These are phyloP conservation scores for Copsychus sechellarum DNA, from an alignment of 2,113 vertebrate species.

Conservation along the genomic window DNA sequence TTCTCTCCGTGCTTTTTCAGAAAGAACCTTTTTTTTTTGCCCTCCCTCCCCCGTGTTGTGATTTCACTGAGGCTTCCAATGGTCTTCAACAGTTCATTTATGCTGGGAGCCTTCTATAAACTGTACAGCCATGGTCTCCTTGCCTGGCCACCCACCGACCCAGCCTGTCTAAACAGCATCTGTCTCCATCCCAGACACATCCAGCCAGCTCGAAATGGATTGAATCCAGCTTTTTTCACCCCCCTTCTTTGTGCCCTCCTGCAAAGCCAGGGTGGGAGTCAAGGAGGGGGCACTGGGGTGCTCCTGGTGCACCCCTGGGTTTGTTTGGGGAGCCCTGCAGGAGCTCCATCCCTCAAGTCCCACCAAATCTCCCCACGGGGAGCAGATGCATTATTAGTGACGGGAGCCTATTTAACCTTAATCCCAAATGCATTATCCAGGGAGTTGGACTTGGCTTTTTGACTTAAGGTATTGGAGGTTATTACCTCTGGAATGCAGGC, in stretches of 20 bases:
- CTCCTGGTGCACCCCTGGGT: neutral
- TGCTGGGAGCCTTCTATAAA: conserved; percentile 85
- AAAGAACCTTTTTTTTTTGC: neutral
- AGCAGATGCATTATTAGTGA: conserved; percentile 35
- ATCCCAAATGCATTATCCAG: conserved; percentile 70
- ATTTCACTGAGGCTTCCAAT: conserved; percentile 92
- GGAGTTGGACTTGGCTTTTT: conserved; percentile 10
- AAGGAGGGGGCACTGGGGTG: neutral
- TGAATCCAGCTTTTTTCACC: conserved; percentile 53
- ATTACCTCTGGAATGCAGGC: conserved; percentile 38
- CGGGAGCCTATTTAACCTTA: conserved; percentile 51
- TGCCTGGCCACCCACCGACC: conserved; percentile 87
- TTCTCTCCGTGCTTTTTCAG: neutral
- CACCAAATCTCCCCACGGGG: neutral
- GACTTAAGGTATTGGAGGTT: conserved; percentile 28
- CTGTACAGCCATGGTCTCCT: conserved; percentile 74
- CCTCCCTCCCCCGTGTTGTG: conserved; percentile 78
- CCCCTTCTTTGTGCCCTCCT: neutral
- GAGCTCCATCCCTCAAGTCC: conserved; percentile 45
- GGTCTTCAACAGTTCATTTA: conserved; percentile 94
- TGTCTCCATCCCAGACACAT: conserved; percentile 80
- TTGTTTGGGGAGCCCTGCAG: conserved; percentile 36
- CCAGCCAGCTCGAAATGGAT: conserved; percentile 71
- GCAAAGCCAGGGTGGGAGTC: neutral
- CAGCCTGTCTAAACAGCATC: conserved; percentile 90